Evolutionary conservation across 2,797 vertebrate genomes (phyloP).

Genomic region (Myotis pilosus): DNA sequence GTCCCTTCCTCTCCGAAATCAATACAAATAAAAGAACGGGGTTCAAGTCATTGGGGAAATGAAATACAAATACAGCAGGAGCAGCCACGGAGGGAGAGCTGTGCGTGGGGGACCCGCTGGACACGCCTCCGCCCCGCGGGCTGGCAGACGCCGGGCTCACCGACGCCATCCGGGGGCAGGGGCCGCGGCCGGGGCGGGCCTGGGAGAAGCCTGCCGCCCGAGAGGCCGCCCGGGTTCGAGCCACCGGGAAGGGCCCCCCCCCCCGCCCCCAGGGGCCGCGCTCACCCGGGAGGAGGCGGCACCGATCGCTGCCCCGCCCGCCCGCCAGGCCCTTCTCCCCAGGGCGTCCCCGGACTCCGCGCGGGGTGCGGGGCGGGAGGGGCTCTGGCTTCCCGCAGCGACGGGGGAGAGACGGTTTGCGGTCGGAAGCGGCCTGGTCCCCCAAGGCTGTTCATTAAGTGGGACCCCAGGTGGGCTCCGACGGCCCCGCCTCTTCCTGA

Average conservation of each 20-base stretch:
- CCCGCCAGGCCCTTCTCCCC: too few species aligned
- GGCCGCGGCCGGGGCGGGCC: fast-evolving
- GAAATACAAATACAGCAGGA: not conserved
- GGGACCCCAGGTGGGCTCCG: not conserved
- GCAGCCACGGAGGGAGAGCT: not conserved
- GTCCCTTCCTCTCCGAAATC: too few species aligned
- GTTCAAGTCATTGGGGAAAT: not conserved
- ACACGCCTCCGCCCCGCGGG: too few species aligned
- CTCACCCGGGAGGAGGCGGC: not conserved
- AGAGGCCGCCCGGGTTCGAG: not conserved
- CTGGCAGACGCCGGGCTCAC: not conserved
- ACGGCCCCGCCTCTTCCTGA: not conserved
- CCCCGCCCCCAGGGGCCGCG: too few species aligned
- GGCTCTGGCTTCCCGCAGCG: not conserved
- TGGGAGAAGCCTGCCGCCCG: fast-evolving
- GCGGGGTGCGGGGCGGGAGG: not conserved
- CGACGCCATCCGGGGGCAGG: fast-evolving
- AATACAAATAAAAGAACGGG: not conserved
- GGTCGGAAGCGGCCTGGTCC: not conserved
- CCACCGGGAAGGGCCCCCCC: too few species aligned
- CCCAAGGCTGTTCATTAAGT: not conserved
- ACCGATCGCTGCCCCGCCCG: too few species aligned
- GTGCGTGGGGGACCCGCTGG: not conserved
- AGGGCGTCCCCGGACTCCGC: not conserved
- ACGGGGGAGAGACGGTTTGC: not conserved